Percentiles rank a stretch among this genome's conserved stretches.
phyloP scores from a whole-genome alignment of 2,797 vertebrate genomes.

The Podarcis siculus region DNA sequence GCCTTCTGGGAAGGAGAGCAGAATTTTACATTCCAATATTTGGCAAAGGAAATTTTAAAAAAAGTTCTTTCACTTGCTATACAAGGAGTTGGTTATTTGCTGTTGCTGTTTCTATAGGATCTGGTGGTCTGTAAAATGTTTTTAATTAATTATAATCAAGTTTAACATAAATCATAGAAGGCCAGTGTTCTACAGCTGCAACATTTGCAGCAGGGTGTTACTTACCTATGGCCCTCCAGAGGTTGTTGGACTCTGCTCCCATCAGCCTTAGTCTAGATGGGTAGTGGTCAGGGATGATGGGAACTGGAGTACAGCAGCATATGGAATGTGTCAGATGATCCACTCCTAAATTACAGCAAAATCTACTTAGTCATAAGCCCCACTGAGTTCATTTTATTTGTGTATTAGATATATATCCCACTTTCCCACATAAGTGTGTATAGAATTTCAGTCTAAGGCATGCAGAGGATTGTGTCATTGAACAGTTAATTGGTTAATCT shows the following conservation, averaged over 20 bases:
- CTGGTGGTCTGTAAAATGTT: neutral
- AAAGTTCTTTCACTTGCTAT: neutral
- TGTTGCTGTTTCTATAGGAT: neutral
- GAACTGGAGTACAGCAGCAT: too few relatives aligned
- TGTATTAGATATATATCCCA: too few relatives aligned
- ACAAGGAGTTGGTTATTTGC: neutral
- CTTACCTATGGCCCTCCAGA: too few relatives aligned
- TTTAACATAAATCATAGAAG: neutral
- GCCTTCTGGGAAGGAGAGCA: slow-evolving; percentile 36
- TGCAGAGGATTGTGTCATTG: neutral
- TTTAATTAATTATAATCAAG: neutral
- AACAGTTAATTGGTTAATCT: neutral
- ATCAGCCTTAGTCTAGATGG: too few relatives aligned
- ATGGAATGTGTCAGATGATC: too few relatives aligned
- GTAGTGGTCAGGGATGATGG: too few relatives aligned
- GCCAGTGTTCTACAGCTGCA: neutral
- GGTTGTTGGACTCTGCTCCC: too few relatives aligned
- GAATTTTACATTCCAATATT: slow-evolving; percentile 13
- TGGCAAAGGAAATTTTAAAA: neutral
- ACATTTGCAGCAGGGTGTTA: neutral
- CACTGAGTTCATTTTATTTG: too few relatives aligned
- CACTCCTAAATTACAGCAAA: too few relatives aligned
- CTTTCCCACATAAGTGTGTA: neutral
- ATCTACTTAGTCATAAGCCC: too few relatives aligned
- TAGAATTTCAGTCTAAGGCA: neutral